These are phyloP conservation scores for Crotalus helleri DNA, from an alignment of 2,113 vertebrate species.

Conservation along the genomic window DNA sequence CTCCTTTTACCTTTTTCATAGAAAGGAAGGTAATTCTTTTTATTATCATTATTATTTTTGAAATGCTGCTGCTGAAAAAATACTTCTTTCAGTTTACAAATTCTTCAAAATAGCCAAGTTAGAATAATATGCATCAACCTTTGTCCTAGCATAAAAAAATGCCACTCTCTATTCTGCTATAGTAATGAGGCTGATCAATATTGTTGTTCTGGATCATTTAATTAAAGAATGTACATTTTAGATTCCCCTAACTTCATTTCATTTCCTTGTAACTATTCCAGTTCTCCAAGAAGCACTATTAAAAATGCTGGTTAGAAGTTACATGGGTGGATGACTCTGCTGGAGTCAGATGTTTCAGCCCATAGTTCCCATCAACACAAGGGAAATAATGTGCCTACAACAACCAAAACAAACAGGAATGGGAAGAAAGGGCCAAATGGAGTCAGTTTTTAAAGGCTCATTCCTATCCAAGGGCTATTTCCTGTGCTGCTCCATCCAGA, in stretches of 20 bases:
- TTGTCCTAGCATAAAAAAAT: not conserved
- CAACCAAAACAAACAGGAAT: not conserved
- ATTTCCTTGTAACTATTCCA: not conserved
- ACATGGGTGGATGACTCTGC: not conserved
- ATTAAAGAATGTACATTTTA: not conserved
- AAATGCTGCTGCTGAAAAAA: not conserved
- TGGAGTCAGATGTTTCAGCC: not conserved
- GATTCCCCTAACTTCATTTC: not conserved
- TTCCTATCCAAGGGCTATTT: not conserved
- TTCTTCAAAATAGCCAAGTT: not conserved
- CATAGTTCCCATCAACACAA: not conserved
- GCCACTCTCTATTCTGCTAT: not conserved
- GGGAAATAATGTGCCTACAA: not conserved
- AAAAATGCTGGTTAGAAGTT: not conserved
- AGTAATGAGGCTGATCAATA: not conserved
- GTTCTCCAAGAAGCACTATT: not conserved
- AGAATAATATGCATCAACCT: not conserved
- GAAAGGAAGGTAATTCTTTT: constrained; percentile 34
- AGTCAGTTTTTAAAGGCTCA: not conserved
- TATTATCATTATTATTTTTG: constrained; percentile 17
- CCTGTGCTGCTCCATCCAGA: not conserved
- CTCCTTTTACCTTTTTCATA: constrained; percentile 37
- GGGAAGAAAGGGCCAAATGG: not conserved
- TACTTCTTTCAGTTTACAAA: not conserved
- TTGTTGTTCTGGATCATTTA: not conserved